Conservation (phyloP, 2,888 invertebrate species). For the Agonopterix heracliana region DNA sequence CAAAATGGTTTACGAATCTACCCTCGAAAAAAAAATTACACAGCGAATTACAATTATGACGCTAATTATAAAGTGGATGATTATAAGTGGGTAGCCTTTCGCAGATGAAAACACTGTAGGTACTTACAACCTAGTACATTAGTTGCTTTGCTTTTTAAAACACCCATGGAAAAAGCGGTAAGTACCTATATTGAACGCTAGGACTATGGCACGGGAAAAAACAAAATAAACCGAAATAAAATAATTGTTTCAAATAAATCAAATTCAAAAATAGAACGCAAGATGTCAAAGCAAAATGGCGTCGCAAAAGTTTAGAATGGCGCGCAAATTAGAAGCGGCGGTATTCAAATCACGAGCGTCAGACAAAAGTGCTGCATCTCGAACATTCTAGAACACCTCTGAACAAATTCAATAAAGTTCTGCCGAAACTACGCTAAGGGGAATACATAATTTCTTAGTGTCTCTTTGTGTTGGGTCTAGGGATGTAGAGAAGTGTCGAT, state of each 20-base stretch:
- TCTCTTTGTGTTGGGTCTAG: slow-evolving; percentile 64
- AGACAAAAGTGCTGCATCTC: slow-evolving; percentile 67
- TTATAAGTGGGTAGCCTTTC: too few relatives aligned
- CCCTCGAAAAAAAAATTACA: too few relatives aligned
- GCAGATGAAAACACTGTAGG: too few relatives aligned
- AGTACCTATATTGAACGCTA: too few relatives aligned
- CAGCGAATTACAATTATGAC: too few relatives aligned
- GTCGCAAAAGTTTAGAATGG: slow-evolving; percentile 21
- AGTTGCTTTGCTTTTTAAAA: too few relatives aligned
- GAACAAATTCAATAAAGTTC: slow-evolving; percentile 75
- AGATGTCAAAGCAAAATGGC: slow-evolving; percentile 21
- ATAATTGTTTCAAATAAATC: not conserved
- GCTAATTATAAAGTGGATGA: too few relatives aligned
- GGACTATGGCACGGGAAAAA: too few relatives aligned
- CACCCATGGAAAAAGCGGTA: too few relatives aligned
- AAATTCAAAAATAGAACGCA: slow-evolving; percentile 6
- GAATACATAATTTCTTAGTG: slow-evolving; percentile 75
- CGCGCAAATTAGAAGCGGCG: slow-evolving; percentile 13
- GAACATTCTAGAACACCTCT: slow-evolving; percentile 36
- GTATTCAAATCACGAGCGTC: slow-evolving; percentile 55
- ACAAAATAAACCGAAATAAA: too few relatives aligned
- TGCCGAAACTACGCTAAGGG: slow-evolving; percentile 67
- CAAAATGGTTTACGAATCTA: too few relatives aligned
- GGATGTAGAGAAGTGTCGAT: slow-evolving; percentile 19
- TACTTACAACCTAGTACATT: too few relatives aligned